Conservation (phyloP, 2,888 invertebrate genomes). For the Lobophora halterata region DNA sequence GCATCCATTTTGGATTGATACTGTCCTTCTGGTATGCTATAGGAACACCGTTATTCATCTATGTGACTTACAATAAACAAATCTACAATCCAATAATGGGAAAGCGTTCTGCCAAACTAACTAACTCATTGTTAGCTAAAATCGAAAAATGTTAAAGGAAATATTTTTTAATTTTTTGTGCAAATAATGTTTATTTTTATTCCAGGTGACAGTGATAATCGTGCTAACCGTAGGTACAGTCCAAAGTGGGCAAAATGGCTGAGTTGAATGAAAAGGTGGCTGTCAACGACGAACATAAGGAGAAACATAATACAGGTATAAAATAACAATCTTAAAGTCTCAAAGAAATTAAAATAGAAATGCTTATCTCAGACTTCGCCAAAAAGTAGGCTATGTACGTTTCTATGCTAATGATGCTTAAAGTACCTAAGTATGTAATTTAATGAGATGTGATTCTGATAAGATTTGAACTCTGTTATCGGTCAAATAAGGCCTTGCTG, state of each 20-base stretch:
- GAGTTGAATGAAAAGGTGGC: constrained; percentile 58
- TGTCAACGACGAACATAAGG: constrained; percentile 45
- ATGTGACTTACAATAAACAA: no score
- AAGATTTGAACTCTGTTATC: constrained; percentile 20
- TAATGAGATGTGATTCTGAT: constrained; percentile 4
- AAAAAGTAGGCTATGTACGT: no score
- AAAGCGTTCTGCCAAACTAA: no score
- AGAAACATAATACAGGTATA: constrained; percentile 72
- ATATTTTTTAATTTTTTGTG: background rate
- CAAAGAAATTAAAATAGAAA: no score
- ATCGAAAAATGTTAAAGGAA: no score
- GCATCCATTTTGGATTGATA: no score
- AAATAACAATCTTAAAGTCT: background rate
- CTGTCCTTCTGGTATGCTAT: background rate
- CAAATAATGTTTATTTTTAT: constrained; percentile 3
- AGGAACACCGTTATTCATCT: no score
- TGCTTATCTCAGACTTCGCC: no score
- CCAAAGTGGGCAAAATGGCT: constrained; percentile 48
- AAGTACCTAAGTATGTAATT: background rate
- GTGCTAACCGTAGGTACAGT: constrained; percentile 6
- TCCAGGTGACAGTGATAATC: constrained; percentile 22
- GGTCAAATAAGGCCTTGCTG: constrained; percentile 10
- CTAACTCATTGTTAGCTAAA: no score
- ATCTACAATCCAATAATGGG: no score
- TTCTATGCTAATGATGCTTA: no score